Conservation (phyloP, 2,888 invertebrate genomes). For the Drosophila recens region DNA sequence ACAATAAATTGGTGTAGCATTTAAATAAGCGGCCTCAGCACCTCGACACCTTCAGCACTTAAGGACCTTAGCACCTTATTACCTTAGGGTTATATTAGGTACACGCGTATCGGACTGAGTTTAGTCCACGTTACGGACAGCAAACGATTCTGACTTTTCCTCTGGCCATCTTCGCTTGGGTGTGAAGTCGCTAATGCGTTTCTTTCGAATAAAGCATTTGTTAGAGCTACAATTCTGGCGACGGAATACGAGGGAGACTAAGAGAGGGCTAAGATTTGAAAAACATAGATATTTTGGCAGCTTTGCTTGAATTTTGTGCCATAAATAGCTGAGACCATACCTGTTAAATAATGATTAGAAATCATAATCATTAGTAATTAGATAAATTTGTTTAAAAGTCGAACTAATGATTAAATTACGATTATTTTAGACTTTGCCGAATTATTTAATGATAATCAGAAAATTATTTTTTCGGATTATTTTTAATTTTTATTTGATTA, state of each 20-base stretch:
- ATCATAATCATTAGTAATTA: too few species aligned
- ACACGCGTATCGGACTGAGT: constrained; percentile 26
- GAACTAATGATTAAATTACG: too few species aligned
- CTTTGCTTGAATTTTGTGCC: not conserved
- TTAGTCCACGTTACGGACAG: constrained; percentile 6
- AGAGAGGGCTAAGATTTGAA: too few species aligned
- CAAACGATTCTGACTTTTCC: constrained; percentile 42
- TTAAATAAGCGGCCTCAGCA: constrained; percentile 71
- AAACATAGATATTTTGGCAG: too few species aligned
- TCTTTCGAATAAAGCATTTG: constrained; percentile 6
- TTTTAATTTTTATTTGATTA: too few species aligned
- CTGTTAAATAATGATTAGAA: too few species aligned
- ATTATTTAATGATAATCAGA: too few species aligned
- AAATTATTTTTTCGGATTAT: too few species aligned
- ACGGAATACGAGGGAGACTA: not conserved
- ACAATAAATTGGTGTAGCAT: constrained; percentile 79
- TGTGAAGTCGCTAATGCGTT: constrained; percentile 71
- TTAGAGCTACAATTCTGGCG: constrained; percentile 11
- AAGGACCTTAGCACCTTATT: constrained; percentile 31
- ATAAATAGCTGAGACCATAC: not conserved
- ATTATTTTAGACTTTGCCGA: too few species aligned
- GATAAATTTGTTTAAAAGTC: too few species aligned
- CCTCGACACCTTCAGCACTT: constrained; percentile 15
- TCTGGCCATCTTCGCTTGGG: constrained; percentile 41
- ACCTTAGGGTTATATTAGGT: constrained; percentile 49